Percentiles rank a stretch among this genome's conserved stretches.
Conservation (phyloP, 2,113 vertebrate genomes). For the Pogonocichla stellata region DNA sequence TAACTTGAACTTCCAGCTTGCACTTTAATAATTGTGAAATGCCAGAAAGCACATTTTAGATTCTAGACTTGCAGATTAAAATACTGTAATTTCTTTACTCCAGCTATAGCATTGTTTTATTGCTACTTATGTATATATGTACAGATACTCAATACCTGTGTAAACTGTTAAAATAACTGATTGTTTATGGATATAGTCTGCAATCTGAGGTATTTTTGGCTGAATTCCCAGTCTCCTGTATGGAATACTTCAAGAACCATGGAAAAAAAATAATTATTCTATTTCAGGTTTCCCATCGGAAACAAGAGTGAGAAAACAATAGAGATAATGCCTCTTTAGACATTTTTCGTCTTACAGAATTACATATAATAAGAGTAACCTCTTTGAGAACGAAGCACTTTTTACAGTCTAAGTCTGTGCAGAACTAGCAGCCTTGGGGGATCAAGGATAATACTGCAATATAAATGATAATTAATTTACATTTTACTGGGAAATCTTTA, state of each 20-base stretch:
- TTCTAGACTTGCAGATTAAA: not conserved
- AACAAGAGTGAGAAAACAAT: slow-evolving; percentile 5
- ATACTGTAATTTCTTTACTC: not conserved
- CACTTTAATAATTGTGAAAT: not conserved
- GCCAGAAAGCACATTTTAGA: not conserved
- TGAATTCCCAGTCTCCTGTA: not conserved
- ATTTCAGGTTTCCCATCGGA: not conserved
- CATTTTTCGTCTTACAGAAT: not conserved
- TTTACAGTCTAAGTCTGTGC: not conserved
- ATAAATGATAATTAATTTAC: slow-evolving; percentile 47
- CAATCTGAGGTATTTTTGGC: not conserved
- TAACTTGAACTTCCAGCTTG: not conserved
- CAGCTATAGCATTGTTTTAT: not conserved
- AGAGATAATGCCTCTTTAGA: not conserved
- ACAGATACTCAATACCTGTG: not conserved
- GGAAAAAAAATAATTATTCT: not conserved
- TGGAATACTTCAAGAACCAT: accelerated
- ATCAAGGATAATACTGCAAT: not conserved
- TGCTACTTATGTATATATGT: not conserved
- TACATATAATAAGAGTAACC: not conserved
- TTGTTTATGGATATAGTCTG: not conserved
- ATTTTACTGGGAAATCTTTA: not conserved
- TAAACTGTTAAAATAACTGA: not conserved
- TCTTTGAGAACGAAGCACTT: not conserved
- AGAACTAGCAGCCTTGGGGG: not conserved